Evolutionary conservation across 2,113 vertebrate species (phyloP), one percentile per base, ranked within the genome.

Genomic region (Gadus chalcogrammus): DNA sequence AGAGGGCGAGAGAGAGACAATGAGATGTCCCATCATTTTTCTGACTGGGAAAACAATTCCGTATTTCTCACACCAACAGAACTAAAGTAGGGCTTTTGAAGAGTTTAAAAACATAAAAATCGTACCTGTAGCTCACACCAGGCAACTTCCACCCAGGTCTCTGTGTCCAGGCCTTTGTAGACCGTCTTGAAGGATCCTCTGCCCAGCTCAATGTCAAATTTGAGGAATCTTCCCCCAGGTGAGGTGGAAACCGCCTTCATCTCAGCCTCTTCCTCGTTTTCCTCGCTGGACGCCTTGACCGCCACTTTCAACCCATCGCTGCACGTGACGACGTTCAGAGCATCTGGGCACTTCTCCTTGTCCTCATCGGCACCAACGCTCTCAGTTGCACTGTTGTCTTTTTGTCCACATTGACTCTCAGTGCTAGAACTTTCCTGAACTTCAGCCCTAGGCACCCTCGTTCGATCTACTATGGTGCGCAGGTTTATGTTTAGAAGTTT

Each of bases 91-190:
- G 31, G 31, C 31, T 35, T 35, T 35, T 35, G 4, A 35, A 35
- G 31, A 35, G 31, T 35, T 35, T 11, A 48, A 48, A 48, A 48
- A 48, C 8, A 48, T 12, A 48, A 9, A 9, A 48, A 48, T 48
- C 42, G 93, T 93, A 98, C 96, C 96, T 98, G 96, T 66, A 98
- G 92, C 79, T 98, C 96, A 67, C 96, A 98, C 96, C 96, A 98
- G 5, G 96, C 96, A 2, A 98, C 96, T 79, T 98, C 96, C 82
- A 97, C 95, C 96, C 95, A 98, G 20, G 96, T 97, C 76, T 98
- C 96, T 0, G 95, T 97, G 79, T 98, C 96, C 89, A 98, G 90
- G 4, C 96, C 96, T 86, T 97, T 98, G 87, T 97, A 98, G 82
- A 98, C 96, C 0, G 96, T 98, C 90, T 98, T 98, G 91, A 97